A percentile compares a stretch with the other conserved stretches of the same genome.
These are phyloP conservation scores for Bombus polaris DNA, from an alignment of 1,140 invertebrate species.

Conservation along the genomic window DNA sequence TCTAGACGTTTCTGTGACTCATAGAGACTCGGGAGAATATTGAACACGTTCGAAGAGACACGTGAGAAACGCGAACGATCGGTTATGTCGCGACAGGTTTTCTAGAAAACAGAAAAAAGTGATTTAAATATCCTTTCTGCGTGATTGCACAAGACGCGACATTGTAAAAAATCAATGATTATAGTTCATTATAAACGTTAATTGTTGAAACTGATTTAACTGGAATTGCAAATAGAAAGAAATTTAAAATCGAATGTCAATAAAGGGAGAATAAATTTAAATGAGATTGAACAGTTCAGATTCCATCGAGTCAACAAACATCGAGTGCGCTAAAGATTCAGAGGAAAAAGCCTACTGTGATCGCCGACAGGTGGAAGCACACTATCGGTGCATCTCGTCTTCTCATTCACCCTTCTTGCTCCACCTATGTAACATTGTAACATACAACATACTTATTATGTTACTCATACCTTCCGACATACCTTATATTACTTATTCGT, in stretches of 20 bases:
- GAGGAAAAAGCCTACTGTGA: conserved; percentile 49
- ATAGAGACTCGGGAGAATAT: conserved; percentile 2
- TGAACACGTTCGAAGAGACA: background rate
- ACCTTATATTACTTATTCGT: background rate
- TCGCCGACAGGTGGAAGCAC: conserved; percentile 72
- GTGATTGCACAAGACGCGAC: background rate
- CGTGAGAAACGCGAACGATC: background rate
- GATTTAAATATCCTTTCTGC: background rate
- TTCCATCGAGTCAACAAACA: background rate
- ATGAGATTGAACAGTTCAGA: background rate
- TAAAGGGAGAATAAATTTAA: background rate
- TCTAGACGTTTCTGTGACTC: conserved; percentile 49
- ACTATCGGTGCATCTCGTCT: conserved; percentile 38
- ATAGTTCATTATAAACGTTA: background rate
- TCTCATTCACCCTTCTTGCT: conserved; percentile 8
- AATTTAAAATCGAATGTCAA: background rate
- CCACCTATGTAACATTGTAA: background rate
- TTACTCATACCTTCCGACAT: background rate
- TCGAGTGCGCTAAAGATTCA: conserved; percentile 17
- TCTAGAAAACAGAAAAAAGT: background rate
- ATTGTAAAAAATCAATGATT: background rate
- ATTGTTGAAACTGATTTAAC: background rate
- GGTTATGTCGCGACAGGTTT: background rate
- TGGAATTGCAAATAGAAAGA: background rate
- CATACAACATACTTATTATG: background rate